These are phyloP conservation scores for Zosterops pallidus DNA, from an alignment of 2,113 vertebrate genomes.

Conservation along the genomic window DNA sequence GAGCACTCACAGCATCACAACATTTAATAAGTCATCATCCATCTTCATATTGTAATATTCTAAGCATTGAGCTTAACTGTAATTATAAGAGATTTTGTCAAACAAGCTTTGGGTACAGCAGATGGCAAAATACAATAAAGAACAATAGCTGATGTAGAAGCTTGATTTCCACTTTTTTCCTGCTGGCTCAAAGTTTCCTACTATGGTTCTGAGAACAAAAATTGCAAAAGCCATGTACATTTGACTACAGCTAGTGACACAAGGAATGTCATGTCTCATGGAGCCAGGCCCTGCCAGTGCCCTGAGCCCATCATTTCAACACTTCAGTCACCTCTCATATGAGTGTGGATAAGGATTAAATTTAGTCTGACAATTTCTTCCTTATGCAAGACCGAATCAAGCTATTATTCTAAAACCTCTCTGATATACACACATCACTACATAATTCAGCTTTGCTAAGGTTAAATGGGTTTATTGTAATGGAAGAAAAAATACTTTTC, in stretches of 20 bases:
- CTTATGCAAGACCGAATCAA: not conserved
- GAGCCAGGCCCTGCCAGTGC: not conserved
- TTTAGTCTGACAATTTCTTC: not conserved
- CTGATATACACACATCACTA: not conserved
- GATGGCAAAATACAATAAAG: not conserved
- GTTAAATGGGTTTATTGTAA: not conserved
- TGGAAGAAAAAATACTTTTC: not conserved
- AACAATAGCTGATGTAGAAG: not conserved
- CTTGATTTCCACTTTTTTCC: not conserved
- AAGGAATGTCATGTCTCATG: not conserved
- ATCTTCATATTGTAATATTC: not conserved
- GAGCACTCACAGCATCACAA: not conserved
- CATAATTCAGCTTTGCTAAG: not conserved
- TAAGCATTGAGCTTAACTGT: not conserved
- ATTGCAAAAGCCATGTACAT: rapidly evolving
- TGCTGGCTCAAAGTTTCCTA: not conserved
- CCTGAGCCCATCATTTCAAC: not conserved
- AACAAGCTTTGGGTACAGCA: not conserved
- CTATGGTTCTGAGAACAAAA: not conserved
- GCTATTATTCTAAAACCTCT: not conserved
- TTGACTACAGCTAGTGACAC: not conserved
- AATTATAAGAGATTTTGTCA: not conserved
- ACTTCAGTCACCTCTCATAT: not conserved
- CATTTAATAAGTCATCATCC: not conserved
- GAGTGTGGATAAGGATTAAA: not conserved